A percentile compares a stretch with the other conserved stretches of the same genome.
phyloP scores from a whole-genome alignment of 2,113 vertebrate species.

The Burhinus oedicnemus region DNA sequence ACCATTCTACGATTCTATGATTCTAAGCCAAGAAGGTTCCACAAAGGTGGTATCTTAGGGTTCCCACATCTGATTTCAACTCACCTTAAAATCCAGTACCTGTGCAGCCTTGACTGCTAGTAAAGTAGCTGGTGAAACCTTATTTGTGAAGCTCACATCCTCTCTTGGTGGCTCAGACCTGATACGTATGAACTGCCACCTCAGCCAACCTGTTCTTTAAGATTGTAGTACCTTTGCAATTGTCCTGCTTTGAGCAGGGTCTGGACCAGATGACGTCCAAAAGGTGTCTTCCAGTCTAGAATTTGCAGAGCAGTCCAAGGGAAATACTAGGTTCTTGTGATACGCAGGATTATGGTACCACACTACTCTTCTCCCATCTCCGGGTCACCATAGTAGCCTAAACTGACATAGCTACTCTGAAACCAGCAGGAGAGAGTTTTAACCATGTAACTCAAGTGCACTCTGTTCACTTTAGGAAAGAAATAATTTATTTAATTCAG shows the following conservation, averaged over 20 bases:
- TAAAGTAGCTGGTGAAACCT: not conserved
- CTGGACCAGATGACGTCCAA: not conserved
- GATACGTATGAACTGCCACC: not conserved
- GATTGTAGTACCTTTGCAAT: not conserved
- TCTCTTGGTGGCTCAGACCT: not conserved
- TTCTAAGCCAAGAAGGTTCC: not conserved
- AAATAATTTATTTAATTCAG: not conserved
- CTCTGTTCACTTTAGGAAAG: not conserved
- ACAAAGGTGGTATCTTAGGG: not conserved
- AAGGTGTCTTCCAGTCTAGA: not conserved
- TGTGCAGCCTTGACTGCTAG: not conserved
- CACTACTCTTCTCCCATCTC: not conserved
- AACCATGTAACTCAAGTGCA: not conserved
- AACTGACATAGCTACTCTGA: not conserved
- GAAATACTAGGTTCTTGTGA: not conserved
- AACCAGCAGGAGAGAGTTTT: not conserved
- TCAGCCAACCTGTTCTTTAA: not conserved
- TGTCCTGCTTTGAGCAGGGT: not conserved
- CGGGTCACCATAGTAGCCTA: not conserved
- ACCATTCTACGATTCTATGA: no score
- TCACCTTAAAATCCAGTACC: not conserved
- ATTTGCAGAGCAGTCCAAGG: not conserved
- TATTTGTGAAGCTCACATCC: not conserved
- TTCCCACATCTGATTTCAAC: not conserved
- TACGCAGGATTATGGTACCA: not conserved